Evolutionary conservation across 92 coral and sea anemone genomes (phyloP).

Genomic region (Porites lobata): DNA sequence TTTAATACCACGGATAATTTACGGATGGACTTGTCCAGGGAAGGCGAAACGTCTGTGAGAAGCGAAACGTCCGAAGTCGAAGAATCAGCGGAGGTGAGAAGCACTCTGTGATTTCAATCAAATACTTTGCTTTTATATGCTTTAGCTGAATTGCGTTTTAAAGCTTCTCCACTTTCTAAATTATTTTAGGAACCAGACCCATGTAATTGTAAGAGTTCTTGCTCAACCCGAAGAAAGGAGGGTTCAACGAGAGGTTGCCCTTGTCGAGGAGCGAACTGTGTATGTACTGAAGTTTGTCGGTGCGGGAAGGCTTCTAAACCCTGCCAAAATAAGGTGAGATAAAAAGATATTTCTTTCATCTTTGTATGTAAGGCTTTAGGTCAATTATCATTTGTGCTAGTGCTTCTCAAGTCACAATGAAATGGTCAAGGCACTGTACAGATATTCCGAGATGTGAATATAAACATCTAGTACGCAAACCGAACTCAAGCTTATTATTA

Average conservation of each 20-base stretch:
- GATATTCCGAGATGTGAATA: too few species aligned
- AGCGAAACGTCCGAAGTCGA: too few species aligned
- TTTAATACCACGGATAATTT: too few species aligned
- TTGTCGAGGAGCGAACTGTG: slow-evolving; percentile 9
- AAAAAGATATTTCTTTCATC: slow-evolving; percentile 20
- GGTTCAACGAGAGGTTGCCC: slow-evolving; percentile 31
- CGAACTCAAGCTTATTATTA: not conserved
- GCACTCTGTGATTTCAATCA: not conserved
- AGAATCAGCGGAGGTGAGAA: slow-evolving; percentile 1
- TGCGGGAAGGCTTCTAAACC: slow-evolving; percentile 36
- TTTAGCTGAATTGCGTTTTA: not conserved
- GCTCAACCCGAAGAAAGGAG: slow-evolving; percentile 31
- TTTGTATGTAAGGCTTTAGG: not conserved
- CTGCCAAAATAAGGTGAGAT: slow-evolving; percentile 42
- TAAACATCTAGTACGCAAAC: not conserved
- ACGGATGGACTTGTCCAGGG: too few species aligned
- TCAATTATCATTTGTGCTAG: not conserved
- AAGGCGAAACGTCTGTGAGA: too few species aligned
- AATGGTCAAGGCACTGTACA: too few species aligned
- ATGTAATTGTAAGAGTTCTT: slow-evolving; percentile 26
- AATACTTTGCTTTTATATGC: not conserved
- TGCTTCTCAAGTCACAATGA: too few species aligned
- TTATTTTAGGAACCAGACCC: slow-evolving; percentile 12
- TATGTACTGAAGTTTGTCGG: slow-evolving; percentile 32
- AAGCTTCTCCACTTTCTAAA: slow-evolving; percentile 2